Evolutionary conservation across 2,797 vertebrate genomes (phyloP), one percentile per base, ranked within the genome.

Genomic region (Xiphorhynchus erythropygius): DNA sequence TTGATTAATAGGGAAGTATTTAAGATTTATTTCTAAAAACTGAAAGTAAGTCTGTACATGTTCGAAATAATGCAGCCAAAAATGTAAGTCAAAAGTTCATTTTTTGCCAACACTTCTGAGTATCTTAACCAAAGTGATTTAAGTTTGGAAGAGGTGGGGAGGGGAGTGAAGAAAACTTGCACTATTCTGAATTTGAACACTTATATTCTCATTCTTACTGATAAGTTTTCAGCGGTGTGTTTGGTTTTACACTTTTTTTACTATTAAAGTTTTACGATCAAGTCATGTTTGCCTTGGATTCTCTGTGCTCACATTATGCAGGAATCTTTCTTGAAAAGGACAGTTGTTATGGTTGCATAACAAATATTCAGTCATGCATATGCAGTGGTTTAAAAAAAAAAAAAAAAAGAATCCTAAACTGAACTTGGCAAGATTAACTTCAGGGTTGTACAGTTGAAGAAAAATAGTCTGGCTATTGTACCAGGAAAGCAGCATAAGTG

Each of bases 181-280:
- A 97, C 97, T 98, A 92, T 96, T 89, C 94, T 96, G 88, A 96
- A 96, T 96, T 95, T 90, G 91, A 97, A 95, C 95, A 87, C 59
- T 93, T 95, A 94, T 95, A 93, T 95, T 97, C 95, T 95, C 95
- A 79, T 92, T 96, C 94, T 93, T 80, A 93, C 94, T 84, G 77
- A 67, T 96, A 84, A 93, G 93, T 97, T 97, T 97, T 96, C 97
- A 93, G 92, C 76, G 0, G 93, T 96, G 94, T 98, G 96, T 97
- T 97, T 96, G 94, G 96, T 97, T 97, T 96, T 97, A 96, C 87
- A 96, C 95, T 78, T 91, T 97, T 97, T 97, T 97, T 96, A 98
- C 94, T 97, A 97, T 98, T 98, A 98, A 98, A 98, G 96, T 96
- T 98, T 98, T 95, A 97, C 97, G 97, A 96, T 96, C 95, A 95